Conservation (phyloP, 2,888 invertebrate genomes). For the Fragum fragum region DNA sequence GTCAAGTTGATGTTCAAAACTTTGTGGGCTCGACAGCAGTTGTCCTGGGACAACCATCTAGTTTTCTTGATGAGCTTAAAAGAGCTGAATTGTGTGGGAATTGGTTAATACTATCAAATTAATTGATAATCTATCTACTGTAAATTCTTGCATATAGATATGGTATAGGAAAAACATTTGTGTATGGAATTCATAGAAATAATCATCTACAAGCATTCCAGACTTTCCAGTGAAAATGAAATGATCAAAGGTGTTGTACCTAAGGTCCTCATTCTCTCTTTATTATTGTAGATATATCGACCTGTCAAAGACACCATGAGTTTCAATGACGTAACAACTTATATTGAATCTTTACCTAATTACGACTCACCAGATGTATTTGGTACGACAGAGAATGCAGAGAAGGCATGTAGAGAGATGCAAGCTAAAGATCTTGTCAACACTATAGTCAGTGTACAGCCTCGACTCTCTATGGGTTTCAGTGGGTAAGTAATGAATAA, state of each 20-base stretch:
- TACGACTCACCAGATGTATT: slow-evolving; percentile 85
- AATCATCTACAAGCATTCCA: too few relatives aligned
- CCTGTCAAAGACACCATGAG: slow-evolving; percentile 76
- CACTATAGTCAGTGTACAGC: slow-evolving; percentile 84
- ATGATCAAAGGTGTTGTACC: background rate
- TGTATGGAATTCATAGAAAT: too few relatives aligned
- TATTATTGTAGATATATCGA: slow-evolving; percentile 77
- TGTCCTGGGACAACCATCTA: too few relatives aligned
- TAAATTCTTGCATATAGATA: too few relatives aligned
- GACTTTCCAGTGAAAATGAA: too few relatives aligned
- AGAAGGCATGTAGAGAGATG: slow-evolving; percentile 84
- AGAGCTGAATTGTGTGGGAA: too few relatives aligned
- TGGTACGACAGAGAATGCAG: slow-evolving; percentile 86
- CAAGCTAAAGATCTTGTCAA: slow-evolving; percentile 83
- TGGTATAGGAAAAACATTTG: too few relatives aligned
- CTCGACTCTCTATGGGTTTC: slow-evolving; percentile 77
- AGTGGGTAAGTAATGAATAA: slow-evolving; percentile 83
- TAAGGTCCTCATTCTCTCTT: background rate
- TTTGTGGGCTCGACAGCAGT: too few relatives aligned
- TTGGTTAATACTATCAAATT: too few relatives aligned
- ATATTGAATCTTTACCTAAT: slow-evolving; percentile 83
- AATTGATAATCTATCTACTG: too few relatives aligned
- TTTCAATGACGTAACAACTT: slow-evolving; percentile 76
- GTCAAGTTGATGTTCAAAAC: too few relatives aligned
- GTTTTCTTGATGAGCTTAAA: too few relatives aligned